Percentiles rank a stretch among this genome's conserved stretches.
Conservation (phyloP, 2,797 vertebrate species). For the Amazona finschi region DNA sequence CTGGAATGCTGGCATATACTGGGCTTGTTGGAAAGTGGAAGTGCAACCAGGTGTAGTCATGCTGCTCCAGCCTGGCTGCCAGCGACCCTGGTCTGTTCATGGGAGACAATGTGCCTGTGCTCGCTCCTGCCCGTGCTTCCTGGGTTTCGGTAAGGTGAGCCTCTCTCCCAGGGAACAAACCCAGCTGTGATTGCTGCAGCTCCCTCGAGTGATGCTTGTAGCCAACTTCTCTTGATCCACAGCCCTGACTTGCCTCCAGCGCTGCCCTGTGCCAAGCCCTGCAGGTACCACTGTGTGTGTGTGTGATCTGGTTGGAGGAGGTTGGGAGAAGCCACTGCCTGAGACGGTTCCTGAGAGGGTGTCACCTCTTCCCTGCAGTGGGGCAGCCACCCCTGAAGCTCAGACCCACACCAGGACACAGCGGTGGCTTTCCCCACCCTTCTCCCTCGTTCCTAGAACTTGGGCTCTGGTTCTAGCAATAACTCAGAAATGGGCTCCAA, state of each 20-base stretch:
- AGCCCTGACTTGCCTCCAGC: not conserved
- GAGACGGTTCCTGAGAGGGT: not conserved
- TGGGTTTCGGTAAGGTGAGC: not conserved
- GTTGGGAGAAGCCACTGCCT: not conserved
- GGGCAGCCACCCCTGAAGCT: not conserved
- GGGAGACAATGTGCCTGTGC: not conserved
- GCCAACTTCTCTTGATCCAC: not conserved
- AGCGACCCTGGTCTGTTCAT: not conserved
- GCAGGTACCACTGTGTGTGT: accelerated
- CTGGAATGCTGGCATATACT: not conserved
- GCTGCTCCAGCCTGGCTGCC: not conserved
- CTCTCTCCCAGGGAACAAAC: not conserved
- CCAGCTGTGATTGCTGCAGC: not conserved
- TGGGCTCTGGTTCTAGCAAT: not conserved
- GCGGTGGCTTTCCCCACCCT: not conserved
- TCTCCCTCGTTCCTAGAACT: not conserved
- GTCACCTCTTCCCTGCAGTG: not conserved
- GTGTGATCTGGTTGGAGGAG: not conserved
- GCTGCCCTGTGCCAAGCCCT: not conserved
- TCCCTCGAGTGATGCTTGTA: not conserved
- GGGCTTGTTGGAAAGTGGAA: slow-evolving; percentile 31
- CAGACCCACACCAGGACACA: not conserved
- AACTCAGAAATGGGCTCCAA: not conserved
- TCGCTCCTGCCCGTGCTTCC: not conserved
- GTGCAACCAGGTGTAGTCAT: slow-evolving; percentile 9